These are phyloP conservation scores for Tridacna crocea DNA, from an alignment of 2,888 invertebrate species.

Conservation along the genomic window DNA sequence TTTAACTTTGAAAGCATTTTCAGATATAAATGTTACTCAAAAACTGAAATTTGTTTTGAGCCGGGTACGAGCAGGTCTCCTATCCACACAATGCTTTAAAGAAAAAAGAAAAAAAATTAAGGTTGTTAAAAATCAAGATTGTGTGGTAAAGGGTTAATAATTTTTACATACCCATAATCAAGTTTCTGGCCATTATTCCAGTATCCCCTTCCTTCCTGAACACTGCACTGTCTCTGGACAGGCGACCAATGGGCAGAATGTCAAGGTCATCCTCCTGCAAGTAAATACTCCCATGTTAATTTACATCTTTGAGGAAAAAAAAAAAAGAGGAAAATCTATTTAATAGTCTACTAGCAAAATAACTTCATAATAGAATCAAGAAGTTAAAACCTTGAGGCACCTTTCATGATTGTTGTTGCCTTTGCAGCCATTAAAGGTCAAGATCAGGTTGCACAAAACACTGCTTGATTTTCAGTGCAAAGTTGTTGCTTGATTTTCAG, in stretches of 20 bases:
- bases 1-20: too few species aligned
- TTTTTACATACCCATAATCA: slow-evolving; percentile 82
- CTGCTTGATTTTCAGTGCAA: too few species aligned
- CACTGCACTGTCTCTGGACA: slow-evolving; percentile 84
- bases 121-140: too few species aligned
- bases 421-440: too few species aligned
- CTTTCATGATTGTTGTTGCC: not conserved
- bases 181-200: slow-evolving; percentile 83
- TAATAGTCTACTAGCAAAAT: not conserved
- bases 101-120: not conserved
- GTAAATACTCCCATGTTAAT: not conserved
- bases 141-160: not conserved
- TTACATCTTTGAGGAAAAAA: not conserved
- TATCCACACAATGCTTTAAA: not conserved
- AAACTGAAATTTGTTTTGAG: not conserved
- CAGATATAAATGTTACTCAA: too few species aligned
- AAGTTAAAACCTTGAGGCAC: not conserved
- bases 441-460: too few species aligned
- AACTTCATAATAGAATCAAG: not conserved
- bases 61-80: not conserved
- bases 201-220: slow-evolving; percentile 83
- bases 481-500: too few species aligned
- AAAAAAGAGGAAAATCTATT: not conserved
- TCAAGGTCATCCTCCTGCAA: slow-evolving; percentile 77
- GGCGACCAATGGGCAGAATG: slow-evolving; percentile 83